Evolutionary conservation across 2,888 invertebrate genomes (phyloP), one percentile per base, ranked within the genome.

Genomic region (Pammene fasciana): DNA sequence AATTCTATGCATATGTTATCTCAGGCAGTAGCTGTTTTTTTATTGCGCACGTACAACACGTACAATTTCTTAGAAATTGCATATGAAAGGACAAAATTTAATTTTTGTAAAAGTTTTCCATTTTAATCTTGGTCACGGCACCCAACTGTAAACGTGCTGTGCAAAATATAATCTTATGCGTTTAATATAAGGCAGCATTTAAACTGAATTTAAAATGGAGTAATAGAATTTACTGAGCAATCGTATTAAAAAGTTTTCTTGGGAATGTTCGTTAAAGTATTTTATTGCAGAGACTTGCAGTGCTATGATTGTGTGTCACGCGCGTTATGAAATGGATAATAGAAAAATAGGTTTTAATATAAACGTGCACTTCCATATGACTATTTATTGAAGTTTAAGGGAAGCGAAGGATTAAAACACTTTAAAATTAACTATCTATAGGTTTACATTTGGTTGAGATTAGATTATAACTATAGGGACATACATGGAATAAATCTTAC

Each of bases 191-290:
- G 50, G 26, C n/a, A 41, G n/a, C 41, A n/a, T 36, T 52, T 41
- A 10, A 62, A 13, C 9, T 3, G 26, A 18, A 41, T 0, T 38
- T 38, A 18, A 26, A 52, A 41, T 9, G 38, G 7, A 26, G n/a
- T 50, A 52, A 52, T 41, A 2, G n/a, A 62, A 62, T 52, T 61
- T 52, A 11, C 36, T 26, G 26, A 38, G 38, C 50, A 62, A 41
- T 52, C 41, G 45, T 13, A 65, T 65, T 65, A 55, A 54, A 64
- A 65, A 65, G 54, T 64, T 64, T 65, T 65, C 64, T 45, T 45
- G 34, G 64, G 43, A 55, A 62, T 65, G 26, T 45, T 55, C 64
- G 64, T 55, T 52, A 45, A 45, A 65, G 45, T 54, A 55, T 65
- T 65, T 54, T 65, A 65, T 65, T 55, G 55, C 52, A 16, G 54